Evolutionary conservation across 1,140 invertebrate genomes (phyloP).

Genomic region (Neomicropteryx cornuta): DNA sequence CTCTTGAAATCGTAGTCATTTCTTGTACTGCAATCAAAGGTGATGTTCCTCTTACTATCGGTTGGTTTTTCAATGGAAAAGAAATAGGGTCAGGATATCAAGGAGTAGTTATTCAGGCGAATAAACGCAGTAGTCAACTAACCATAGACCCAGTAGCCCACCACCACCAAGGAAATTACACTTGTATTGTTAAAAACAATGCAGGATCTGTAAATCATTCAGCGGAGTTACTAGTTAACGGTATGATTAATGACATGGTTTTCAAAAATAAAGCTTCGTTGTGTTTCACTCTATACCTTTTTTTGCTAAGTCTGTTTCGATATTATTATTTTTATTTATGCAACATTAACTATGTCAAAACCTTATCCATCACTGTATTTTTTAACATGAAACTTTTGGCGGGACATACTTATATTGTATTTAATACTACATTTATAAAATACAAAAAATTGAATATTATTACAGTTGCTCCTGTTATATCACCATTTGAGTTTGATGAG

Average conservation of each 20-base stretch:
- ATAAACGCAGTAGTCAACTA: conserved; percentile 45
- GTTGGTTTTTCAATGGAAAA: conserved; percentile 61
- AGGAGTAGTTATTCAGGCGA: conserved; percentile 38
- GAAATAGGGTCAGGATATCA: conserved; percentile 38
- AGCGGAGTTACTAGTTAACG: conserved; percentile 60
- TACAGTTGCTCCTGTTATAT: conserved; percentile 48
- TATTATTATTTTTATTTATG: no score
- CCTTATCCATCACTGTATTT: no score
- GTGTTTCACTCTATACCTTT: no score
- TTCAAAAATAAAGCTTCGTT: no score
- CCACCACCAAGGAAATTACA: conserved; percentile 68
- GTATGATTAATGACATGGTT: no score
- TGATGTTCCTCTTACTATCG: conserved; percentile 58
- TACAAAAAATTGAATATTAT: no score
- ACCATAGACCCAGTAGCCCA: conserved; percentile 65
- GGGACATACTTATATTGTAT: no score
- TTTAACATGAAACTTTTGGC: no score
- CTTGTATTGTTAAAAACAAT: conserved; percentile 63
- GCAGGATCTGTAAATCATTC: conserved; percentile 61
- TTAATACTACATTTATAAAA: no score
- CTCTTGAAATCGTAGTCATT: conserved; percentile 66
- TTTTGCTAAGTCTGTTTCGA: no score
- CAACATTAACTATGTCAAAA: no score
- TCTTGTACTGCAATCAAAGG: conserved; percentile 67
- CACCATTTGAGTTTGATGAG: conserved; percentile 49